These are phyloP conservation scores for Subacronicta megacephala DNA, from an alignment of 2,888 invertebrate species.

Conservation along the genomic window DNA sequence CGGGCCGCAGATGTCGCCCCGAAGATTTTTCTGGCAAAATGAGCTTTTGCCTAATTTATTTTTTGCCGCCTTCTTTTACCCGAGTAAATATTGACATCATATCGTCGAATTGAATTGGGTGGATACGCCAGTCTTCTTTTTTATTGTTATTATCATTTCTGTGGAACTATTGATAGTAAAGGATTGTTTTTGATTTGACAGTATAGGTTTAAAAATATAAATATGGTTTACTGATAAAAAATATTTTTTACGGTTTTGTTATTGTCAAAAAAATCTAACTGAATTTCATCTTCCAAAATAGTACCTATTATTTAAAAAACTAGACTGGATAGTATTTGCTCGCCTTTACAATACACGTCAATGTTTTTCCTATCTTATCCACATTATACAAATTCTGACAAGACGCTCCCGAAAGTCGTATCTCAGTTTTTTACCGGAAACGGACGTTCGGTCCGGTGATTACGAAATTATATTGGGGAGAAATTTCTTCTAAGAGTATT, in stretches of 20 bases:
- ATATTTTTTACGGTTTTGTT: neutral
- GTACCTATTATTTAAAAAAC: too few species aligned
- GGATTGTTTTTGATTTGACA: neutral
- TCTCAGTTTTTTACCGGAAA: conserved; percentile 83
- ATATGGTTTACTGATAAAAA: too few species aligned
- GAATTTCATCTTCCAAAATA: too few species aligned
- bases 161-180: neutral
- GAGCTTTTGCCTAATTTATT: conserved; percentile 90
- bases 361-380: conserved; percentile 65
- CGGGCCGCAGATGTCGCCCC: conserved; percentile 83
- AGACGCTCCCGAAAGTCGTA: conserved; percentile 76
- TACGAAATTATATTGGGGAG: conserved; percentile 87
- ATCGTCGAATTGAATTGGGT: conserved; percentile 49
- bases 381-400: conserved; percentile 70
- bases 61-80: conserved; percentile 89
- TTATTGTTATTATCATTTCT: conserved; percentile 1
- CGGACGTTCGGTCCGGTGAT: conserved; percentile 87
- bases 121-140: conserved; percentile 63
- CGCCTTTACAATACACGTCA: conserved; percentile 17
- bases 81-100: conserved; percentile 86
- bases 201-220: too few species aligned
- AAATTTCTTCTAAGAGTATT: conserved; percentile 71
- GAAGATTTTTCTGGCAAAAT: conserved; percentile 85
- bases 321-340: too few species aligned
- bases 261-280: too few species aligned